A percentile compares a stretch with the other conserved stretches of the same genome.
Conservation (phyloP, 2,113 vertebrate genomes). For the human (Homo sapiens) region GRCh38 chr6:54025001-54025500, state of each 20-base stretch:
- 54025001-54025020: no score
- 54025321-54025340: not conserved
- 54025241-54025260: not conserved
- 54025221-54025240: not conserved
- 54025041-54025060: no score
- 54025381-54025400: not conserved
- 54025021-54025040: no score
- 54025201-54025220: not conserved
- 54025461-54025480: not conserved
- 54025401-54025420: not conserved
- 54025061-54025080: no score
- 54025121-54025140: no score
- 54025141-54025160: not conserved
- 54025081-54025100: no score
- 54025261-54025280: not conserved
- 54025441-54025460: not conserved
- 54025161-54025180: not conserved
- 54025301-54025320: not conserved
- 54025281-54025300: not conserved
- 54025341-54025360: not conserved
- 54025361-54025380: not conserved
- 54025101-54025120: no score
- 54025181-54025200: not conserved
- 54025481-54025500: slow-evolving; percentile 20
- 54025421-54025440: not conserved